phyloP scores from a whole-genome alignment of 2,888 invertebrate species.

The Rhingia campestris region DNA sequence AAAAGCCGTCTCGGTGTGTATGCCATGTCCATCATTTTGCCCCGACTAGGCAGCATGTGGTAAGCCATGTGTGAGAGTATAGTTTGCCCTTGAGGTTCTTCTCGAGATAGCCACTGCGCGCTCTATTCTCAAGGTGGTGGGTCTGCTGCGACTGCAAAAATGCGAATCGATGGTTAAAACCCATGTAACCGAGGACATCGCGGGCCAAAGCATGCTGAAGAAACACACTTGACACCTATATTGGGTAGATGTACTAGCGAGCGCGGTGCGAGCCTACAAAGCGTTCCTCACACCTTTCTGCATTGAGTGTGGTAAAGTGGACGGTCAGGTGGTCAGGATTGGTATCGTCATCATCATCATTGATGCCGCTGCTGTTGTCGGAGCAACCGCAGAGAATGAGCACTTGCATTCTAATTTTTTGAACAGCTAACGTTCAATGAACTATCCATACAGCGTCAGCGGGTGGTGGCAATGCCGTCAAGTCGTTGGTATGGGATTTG shows the following conservation, averaged over 20 bases:
- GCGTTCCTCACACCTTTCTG: constrained; percentile 46
- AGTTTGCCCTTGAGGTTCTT: constrained; percentile 58
- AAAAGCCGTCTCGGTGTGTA: constrained; percentile 32
- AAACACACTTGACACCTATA: constrained; percentile 49
- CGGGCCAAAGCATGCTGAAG: constrained; percentile 15
- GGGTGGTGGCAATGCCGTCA: constrained; percentile 31
- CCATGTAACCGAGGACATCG: constrained; percentile 8
- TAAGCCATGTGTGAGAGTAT: background rate
- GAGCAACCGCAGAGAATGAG: constrained; percentile 34
- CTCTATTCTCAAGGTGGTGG: constrained; percentile 34
- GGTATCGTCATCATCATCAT: too few relatives aligned
- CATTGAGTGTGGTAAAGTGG: constrained; percentile 41
- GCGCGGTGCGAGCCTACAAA: constrained; percentile 38
- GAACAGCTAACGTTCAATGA: constrained; percentile 54
- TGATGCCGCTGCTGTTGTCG: background rate
- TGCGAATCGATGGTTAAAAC: constrained; percentile 23
- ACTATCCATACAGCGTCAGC: constrained; percentile 21
- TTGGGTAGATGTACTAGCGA: constrained; percentile 7
- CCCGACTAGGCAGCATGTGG: background rate
- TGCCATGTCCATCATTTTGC: constrained; percentile 55
- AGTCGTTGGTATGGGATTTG: constrained; percentile 5
- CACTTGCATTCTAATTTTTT: constrained; percentile 60
- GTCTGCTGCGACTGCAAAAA: constrained; percentile 6
- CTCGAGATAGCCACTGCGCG: constrained; percentile 1
- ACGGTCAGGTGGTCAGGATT: constrained; percentile 30